Conservation (phyloP, 1,140 invertebrate species). For the Drosophila sulfurigaster region DNA sequence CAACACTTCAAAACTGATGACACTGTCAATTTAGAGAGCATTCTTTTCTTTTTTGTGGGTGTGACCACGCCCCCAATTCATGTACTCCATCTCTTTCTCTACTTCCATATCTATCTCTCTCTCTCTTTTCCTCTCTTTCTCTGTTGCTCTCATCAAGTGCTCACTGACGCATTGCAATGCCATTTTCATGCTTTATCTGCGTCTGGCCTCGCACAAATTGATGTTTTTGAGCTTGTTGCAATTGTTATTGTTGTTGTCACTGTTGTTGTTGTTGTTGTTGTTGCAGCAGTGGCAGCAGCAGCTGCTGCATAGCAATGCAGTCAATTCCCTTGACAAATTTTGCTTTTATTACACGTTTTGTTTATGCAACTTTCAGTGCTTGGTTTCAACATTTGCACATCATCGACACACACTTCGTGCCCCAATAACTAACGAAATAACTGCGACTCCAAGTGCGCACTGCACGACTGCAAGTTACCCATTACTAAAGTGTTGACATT, state of each 20-base stretch:
- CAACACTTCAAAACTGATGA: conserved; percentile 74
- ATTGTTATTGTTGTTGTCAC: conserved; percentile 8
- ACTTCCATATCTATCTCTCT: too few species aligned
- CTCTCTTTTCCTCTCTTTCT: too few species aligned
- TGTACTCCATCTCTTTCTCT: not conserved
- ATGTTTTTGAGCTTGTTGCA: conserved; percentile 44
- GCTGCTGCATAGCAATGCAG: conserved; percentile 55
- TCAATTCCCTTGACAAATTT: conserved; percentile 77
- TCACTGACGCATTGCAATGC: conserved; percentile 63
- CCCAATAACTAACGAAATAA: not conserved
- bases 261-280: not conserved
- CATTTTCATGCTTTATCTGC: conserved; percentile 73
- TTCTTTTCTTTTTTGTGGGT: conserved; percentile 24
- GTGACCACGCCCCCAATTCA: conserved; percentile 8
- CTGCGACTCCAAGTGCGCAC: not conserved
- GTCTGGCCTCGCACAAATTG: conserved; percentile 69
- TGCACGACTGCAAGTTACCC: not conserved
- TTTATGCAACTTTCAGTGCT: conserved; percentile 20
- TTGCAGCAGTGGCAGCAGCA: not conserved
- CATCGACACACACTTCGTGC: conserved; percentile 36
- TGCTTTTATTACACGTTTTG: conserved; percentile 63
- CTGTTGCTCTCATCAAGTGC: not conserved
- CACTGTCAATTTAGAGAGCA: conserved; percentile 67
- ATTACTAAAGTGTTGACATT: not conserved
- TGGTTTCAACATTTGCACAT: conserved; percentile 58